Percentiles rank a stretch among this genome's conserved stretches.
These are phyloP conservation scores for Myripristis jacobus DNA, from an alignment of 2,797 vertebrate genomes.

Conservation along the genomic window DNA sequence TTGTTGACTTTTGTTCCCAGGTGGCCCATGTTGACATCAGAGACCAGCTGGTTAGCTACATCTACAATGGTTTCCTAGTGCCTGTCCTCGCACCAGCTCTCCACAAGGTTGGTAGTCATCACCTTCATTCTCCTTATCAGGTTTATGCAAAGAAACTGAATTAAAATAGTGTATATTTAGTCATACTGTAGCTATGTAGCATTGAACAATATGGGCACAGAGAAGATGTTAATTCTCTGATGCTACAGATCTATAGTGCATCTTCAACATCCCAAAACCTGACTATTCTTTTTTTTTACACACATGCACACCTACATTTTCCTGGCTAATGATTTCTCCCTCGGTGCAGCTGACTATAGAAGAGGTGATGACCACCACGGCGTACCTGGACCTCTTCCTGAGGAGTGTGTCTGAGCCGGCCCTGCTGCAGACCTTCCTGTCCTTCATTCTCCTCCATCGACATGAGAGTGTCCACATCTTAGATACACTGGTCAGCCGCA, in stretches of 20 bases:
- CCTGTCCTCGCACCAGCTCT: slow-evolving; percentile 97
- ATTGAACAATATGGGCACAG: neutral
- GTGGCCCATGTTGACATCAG: slow-evolving; percentile 93
- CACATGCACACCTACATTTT: neutral
- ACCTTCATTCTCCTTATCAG: neutral
- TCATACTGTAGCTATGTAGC: neutral
- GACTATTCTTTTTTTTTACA: no score
- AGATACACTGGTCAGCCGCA: slow-evolving; percentile 95
- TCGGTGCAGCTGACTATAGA: slow-evolving; percentile 90
- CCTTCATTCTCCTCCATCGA: slow-evolving; percentile 93
- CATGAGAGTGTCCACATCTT: slow-evolving; percentile 95
- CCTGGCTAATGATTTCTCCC: neutral
- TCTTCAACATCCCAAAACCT: no score
- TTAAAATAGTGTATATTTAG: no score
- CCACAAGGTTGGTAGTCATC: slow-evolving; percentile 90
- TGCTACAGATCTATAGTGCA: neutral
- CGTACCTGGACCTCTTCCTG: slow-evolving; percentile 96
- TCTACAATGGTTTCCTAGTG: slow-evolving; percentile 97
- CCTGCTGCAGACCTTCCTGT: slow-evolving; percentile 94
- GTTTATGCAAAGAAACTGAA: neutral
- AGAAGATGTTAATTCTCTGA: neutral
- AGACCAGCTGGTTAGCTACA: slow-evolving; percentile 94
- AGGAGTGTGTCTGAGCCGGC: slow-evolving; percentile 92
- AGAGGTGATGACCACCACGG: slow-evolving; percentile 98
- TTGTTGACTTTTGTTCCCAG: slow-evolving; percentile 75